A percentile compares a stretch with the other conserved stretches of the same genome.
Conservation (phyloP, 2,888 invertebrate species). For the Diadegma fenestrale region DNA sequence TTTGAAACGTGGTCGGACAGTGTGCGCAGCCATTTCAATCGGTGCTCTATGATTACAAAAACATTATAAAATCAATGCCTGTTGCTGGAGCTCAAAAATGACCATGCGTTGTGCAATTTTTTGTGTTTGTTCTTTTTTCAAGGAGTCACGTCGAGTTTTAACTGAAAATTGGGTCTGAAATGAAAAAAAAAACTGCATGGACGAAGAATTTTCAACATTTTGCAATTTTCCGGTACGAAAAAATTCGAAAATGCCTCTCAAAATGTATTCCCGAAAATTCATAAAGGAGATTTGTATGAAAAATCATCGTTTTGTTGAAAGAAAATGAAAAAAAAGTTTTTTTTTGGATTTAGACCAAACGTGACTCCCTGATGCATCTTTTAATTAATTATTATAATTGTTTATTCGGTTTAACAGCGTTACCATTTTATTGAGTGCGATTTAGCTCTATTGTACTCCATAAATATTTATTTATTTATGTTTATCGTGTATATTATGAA, state of each 20-base stretch:
- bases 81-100: conserved; percentile 46
- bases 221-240: too few relatives aligned
- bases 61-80: conserved; percentile 60
- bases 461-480: conserved; percentile 25
- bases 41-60: conserved; percentile 59
- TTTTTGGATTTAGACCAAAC: background rate
- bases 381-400: background rate
- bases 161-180: background rate
- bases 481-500: conserved; percentile 12
- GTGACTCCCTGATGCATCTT: background rate
- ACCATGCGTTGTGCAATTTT: conserved; percentile 25
- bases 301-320: background rate
- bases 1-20: conserved; percentile 45
- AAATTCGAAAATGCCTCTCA: too few relatives aligned
- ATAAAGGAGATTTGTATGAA: too few relatives aligned
- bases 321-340: background rate
- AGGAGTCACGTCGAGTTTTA: background rate
- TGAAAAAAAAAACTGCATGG: too few relatives aligned
- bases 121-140: conserved; percentile 4
- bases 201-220: too few relatives aligned
- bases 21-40: conserved; percentile 42
- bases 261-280: too few relatives aligned
- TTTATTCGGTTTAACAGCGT: background rate
- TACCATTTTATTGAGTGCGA: background rate
- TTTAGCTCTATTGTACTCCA: background rate